phyloP scores from a whole-genome alignment of 2,888 invertebrate genomes.

The Notodonta ziczac region DNA sequence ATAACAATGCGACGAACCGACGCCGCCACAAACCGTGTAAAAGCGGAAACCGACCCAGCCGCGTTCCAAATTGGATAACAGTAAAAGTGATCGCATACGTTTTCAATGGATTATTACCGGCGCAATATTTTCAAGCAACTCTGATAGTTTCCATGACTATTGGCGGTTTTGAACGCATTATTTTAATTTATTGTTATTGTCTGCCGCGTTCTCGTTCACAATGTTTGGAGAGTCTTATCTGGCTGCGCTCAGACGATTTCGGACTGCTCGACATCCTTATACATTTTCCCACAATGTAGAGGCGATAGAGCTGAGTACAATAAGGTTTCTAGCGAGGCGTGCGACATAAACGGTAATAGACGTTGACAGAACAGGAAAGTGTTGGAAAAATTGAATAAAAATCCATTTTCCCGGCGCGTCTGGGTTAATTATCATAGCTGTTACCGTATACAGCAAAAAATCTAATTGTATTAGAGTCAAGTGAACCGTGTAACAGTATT shows the following conservation, averaged over 20 bases:
- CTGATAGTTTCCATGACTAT: conserved; percentile 65
- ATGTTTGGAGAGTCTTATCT: conserved; percentile 15
- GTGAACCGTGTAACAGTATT: conserved; percentile 61
- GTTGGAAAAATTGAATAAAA: conserved; percentile 31
- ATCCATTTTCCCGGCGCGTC: conserved; percentile 35
- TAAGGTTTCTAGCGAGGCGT: conserved; percentile 23
- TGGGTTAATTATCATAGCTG: conserved; percentile 42
- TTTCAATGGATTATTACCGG: conserved; percentile 70
- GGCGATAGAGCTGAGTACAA: conserved; percentile 18
- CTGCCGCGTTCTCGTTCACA: conserved; percentile 38
- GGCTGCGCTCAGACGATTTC: conserved; percentile 20
- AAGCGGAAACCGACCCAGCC: conserved; percentile 78
- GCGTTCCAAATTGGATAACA: conserved; percentile 83
- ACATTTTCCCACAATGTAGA: conserved; percentile 25
- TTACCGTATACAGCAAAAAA: conserved; percentile 46
- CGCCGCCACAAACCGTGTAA: conserved; percentile 79
- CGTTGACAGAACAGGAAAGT: conserved; percentile 27
- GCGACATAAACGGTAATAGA: background rate
- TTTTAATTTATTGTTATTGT: conserved; percentile 59
- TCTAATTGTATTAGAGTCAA: conserved; percentile 58
- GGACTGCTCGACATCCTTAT: conserved; percentile 24
- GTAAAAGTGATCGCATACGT: conserved; percentile 82
- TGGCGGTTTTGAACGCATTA: conserved; percentile 62
- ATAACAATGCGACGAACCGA: conserved; percentile 67
- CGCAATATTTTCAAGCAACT: conserved; percentile 48